These are phyloP conservation scores for Natrix natrix DNA, from an alignment of 2,797 vertebrate species.

Conservation along the genomic window DNA sequence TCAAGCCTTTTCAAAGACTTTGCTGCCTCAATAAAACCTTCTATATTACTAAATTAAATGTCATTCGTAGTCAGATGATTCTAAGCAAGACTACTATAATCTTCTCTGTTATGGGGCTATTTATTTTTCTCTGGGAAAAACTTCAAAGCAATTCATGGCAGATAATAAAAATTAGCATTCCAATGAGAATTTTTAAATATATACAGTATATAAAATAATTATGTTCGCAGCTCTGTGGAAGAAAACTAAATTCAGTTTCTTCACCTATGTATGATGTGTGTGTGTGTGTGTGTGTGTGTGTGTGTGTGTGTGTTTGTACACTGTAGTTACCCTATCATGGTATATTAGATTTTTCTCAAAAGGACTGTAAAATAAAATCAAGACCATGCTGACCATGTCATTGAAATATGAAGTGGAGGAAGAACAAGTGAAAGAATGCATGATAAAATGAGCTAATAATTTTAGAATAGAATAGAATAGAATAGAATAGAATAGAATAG, in stretches of 20 bases:
- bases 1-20: slow-evolving; percentile 71
- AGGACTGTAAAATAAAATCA: neutral
- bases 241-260: slow-evolving; percentile 57
- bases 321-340: neutral
- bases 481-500: too few relatives aligned
- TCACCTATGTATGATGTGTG: slow-evolving; percentile 18
- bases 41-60: slow-evolving; percentile 77
- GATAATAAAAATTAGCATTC: slow-evolving; percentile 83
- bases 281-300: neutral
- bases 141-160: slow-evolving; percentile 80
- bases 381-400: neutral
- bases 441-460: neutral
- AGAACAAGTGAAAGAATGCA: neutral
- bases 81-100: slow-evolving; percentile 80
- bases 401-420: neutral
- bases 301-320: neutral
- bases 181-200: slow-evolving; percentile 74
- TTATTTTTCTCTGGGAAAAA: slow-evolving; percentile 80
- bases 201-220: slow-evolving; percentile 66
- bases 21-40: slow-evolving; percentile 73
- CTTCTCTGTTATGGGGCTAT: slow-evolving; percentile 80
- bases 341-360: neutral
- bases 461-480: neutral
- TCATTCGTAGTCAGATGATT: slow-evolving; percentile 77
- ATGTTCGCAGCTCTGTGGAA: slow-evolving; percentile 69